These are phyloP conservation scores for Thecocarcelia acutangulata DNA, from an alignment of 2,888 invertebrate species.

Conservation along the genomic window DNA sequence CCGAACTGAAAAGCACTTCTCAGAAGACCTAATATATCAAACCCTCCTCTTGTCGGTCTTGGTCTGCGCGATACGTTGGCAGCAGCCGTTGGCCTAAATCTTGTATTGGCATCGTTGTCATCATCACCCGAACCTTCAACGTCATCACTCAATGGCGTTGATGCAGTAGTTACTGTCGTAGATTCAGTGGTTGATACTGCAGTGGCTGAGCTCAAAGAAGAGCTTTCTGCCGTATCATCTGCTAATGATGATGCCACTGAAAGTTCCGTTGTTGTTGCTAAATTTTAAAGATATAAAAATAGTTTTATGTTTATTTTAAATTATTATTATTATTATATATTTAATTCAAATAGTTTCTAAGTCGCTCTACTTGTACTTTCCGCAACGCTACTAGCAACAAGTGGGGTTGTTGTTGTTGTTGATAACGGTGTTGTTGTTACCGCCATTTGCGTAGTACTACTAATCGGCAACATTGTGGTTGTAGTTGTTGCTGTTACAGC, in stretches of 20 bases:
- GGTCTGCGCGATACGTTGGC: slow-evolving; percentile 74
- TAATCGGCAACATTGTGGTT: slow-evolving; percentile 24
- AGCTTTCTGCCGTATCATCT: slow-evolving; percentile 38
- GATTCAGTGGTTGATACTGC: slow-evolving; percentile 51
- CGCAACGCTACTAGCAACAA: not conserved
- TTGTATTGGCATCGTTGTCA: slow-evolving; percentile 72
- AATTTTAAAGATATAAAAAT: not conserved
- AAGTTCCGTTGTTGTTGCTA: not conserved
- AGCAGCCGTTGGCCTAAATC: slow-evolving; percentile 59
- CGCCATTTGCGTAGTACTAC: slow-evolving; percentile 10
- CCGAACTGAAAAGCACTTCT: slow-evolving; percentile 77
- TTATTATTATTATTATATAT: not conserved
- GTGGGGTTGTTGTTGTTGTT: slow-evolving; percentile 13
- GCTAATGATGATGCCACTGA: slow-evolving; percentile 60
- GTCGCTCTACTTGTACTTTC: slow-evolving; percentile 29
- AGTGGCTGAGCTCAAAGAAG: slow-evolving; percentile 67
- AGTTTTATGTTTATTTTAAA: not conserved
- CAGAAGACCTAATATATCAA: slow-evolving; percentile 79
- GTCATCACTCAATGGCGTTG: slow-evolving; percentile 76
- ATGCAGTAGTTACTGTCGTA: slow-evolving; percentile 53
- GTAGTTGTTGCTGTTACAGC: slow-evolving; percentile 8
- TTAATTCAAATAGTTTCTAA: not conserved
- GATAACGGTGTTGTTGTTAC: slow-evolving; percentile 29
- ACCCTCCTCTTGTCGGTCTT: slow-evolving; percentile 77
- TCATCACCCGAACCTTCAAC: slow-evolving; percentile 84